A percentile compares a stretch with the other conserved stretches of the same genome.
These are phyloP conservation scores for Telmatherina bonti DNA, from an alignment of 2,797 vertebrate species.

Conservation along the genomic window DNA sequence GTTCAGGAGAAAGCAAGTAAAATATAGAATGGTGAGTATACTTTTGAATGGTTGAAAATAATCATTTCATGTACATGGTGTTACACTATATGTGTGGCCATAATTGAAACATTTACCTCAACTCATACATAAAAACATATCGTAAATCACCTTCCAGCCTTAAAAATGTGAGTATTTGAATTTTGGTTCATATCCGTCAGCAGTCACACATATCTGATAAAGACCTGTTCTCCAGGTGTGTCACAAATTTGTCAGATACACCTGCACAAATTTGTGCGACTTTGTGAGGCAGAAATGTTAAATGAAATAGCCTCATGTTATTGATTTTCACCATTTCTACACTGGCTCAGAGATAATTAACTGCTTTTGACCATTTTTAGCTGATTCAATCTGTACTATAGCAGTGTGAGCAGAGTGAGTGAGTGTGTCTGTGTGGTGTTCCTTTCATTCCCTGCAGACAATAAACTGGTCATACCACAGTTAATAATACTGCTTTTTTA, in stretches of 20 bases:
- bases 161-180: not conserved
- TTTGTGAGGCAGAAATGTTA: not conserved
- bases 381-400: constrained; percentile 4
- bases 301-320: constrained; percentile 8
- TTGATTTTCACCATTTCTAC: not conserved
- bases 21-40: too few species aligned
- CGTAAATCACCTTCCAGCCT: not conserved
- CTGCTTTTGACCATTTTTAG: constrained; percentile 1
- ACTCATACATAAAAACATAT: not conserved
- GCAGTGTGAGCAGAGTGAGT: not conserved
- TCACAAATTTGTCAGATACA: not conserved
- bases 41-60: too few species aligned
- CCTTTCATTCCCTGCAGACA: constrained; percentile 9
- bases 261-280: not conserved
- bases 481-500: constrained; percentile 24
- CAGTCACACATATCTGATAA: too few species aligned
- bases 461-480: constrained; percentile 14
- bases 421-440: not conserved
- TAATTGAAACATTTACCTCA: too few species aligned
- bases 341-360: not conserved
- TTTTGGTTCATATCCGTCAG: not conserved
- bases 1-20: not conserved
- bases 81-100: too few species aligned
- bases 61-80: not conserved
- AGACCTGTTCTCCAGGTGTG: too few species aligned